phyloP scores from a whole-genome alignment of 2,797 vertebrate genomes.

The Scomberomorus guttatus region DNA sequence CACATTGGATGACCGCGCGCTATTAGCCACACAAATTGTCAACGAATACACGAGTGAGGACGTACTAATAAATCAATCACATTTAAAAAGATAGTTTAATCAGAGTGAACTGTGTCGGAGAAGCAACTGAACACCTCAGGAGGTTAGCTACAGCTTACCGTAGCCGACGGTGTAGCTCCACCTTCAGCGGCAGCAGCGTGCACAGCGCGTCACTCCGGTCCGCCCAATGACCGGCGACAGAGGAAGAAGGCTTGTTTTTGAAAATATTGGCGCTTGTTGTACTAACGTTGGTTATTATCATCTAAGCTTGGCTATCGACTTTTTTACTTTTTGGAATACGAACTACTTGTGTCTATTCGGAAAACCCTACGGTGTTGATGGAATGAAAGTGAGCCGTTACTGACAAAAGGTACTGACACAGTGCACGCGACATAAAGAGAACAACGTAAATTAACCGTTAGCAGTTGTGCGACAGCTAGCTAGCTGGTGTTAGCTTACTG shows the following conservation, averaged over 20 bases:
- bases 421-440: background rate
- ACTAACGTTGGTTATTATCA: background rate
- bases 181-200: conserved; percentile 36
- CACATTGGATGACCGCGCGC: background rate
- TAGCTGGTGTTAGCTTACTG: conserved; percentile 32
- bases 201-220: conserved; percentile 21
- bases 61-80: background rate
- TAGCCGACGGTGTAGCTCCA: conserved; percentile 42
- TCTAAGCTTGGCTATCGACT: background rate
- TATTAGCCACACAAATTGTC: background rate
- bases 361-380: background rate
- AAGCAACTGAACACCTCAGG: background rate
- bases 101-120: background rate
- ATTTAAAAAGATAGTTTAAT: background rate
- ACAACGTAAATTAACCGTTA: conserved; percentile 18
- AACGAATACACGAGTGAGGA: background rate
- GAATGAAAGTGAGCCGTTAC: background rate
- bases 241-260: conserved; percentile 79
- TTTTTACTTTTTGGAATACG: background rate
- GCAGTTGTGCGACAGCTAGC: conserved; percentile 12
- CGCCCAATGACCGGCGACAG: conserved; percentile 61
- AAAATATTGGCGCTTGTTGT: conserved; percentile 84
- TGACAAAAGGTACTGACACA: conserved; percentile 54
- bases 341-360: background rate
- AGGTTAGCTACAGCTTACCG: conserved; percentile 64